Percentiles rank a stretch among this genome's conserved stretches.
phyloP scores from a whole-genome alignment of 2,888 invertebrate species.

The Drosophila aldrichi region DNA sequence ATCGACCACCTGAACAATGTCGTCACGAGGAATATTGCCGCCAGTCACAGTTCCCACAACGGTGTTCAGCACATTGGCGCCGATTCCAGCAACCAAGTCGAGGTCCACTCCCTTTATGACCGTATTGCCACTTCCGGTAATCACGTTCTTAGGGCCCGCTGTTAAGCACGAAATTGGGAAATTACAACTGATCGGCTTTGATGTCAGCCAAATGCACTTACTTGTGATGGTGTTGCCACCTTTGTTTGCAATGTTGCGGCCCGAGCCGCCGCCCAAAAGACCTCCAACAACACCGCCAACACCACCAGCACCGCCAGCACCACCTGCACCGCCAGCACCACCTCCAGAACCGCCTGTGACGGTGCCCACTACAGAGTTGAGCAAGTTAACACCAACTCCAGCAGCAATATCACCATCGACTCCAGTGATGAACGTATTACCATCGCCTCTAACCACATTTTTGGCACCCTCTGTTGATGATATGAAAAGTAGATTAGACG shows the following conservation, averaged over 20 bases:
- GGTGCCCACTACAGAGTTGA: conserved; percentile 11
- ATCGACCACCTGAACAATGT: conserved; percentile 38
- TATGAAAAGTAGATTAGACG: neutral
- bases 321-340: neutral
- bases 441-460: conserved; percentile 10
- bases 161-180: too few species aligned
- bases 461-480: conserved; percentile 17
- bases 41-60: conserved; percentile 20
- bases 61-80: conserved; percentile 6
- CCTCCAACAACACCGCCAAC: neutral
- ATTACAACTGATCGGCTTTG: neutral
- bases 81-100: neutral
- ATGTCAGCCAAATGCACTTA: neutral
- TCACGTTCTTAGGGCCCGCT: conserved; percentile 3
- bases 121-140: conserved; percentile 5
- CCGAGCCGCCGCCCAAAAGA: conserved; percentile 6
- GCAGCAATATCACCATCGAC: conserved; percentile 1
- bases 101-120: conserved; percentile 5
- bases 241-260: conserved; percentile 7
- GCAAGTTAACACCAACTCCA: neutral
- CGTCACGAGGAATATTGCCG: neutral
- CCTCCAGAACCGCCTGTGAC: conserved; percentile 7
- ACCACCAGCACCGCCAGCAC: neutral
- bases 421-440: neutral
- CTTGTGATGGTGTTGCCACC: conserved; percentile 13